Percentiles rank a stretch among this genome's conserved stretches.
These are phyloP conservation scores for Paguma larvata DNA, from an alignment of 2,797 vertebrate species.

Conservation along the genomic window DNA sequence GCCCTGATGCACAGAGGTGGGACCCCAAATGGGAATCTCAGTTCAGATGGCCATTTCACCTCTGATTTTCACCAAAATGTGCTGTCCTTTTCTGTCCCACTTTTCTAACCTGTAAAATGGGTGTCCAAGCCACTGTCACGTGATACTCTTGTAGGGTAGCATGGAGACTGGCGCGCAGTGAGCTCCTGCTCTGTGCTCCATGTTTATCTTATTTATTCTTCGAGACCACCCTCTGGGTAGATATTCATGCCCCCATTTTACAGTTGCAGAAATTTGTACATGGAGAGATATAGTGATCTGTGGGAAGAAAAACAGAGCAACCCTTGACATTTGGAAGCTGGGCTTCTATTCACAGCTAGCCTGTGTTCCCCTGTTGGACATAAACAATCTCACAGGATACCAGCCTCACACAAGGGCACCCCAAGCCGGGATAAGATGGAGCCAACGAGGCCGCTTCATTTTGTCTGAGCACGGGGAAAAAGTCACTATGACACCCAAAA, in stretches of 20 bases:
- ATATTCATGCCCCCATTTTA: not conserved
- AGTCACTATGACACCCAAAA: not conserved
- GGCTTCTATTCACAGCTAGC: not conserved
- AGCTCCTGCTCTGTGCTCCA: not conserved
- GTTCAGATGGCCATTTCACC: not conserved
- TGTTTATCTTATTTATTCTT: not conserved
- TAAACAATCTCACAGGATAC: not conserved
- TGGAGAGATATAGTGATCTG: not conserved
- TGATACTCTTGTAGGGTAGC: fast-evolving
- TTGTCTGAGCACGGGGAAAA: not conserved
- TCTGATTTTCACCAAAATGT: not conserved
- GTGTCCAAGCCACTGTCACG: not conserved
- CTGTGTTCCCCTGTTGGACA: fast-evolving
- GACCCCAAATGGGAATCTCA: not conserved
- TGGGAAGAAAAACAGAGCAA: not conserved
- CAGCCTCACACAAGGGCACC: not conserved
- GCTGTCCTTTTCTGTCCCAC: not conserved
- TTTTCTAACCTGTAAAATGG: not conserved
- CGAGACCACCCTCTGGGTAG: not conserved
- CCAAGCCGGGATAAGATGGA: not conserved
- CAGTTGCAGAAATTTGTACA: not conserved
- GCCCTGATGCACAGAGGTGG: not conserved
- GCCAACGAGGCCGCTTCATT: not conserved
- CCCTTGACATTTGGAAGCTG: not conserved
- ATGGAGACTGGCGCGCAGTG: fast-evolving